Evolutionary conservation across 2,888 invertebrate species (phyloP), one percentile per base, ranked within the genome.

Genomic region (Eledone cirrhosa): DNA sequence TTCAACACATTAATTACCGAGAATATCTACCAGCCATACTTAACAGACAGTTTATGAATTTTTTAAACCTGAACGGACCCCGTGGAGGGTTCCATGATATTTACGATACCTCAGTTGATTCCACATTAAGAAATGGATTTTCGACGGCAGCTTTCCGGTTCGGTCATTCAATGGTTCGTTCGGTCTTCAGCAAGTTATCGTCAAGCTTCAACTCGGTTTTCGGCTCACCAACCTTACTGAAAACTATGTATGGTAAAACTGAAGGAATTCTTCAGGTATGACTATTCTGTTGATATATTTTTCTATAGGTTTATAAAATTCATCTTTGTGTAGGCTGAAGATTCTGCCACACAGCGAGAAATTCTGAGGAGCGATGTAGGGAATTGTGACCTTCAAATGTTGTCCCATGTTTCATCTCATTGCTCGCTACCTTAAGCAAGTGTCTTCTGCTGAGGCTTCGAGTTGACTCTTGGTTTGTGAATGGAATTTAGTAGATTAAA

Each of bases 71-170:
- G 93, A 90, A 95, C 13, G 94, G 95, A 91, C 88, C 93, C 78
- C 92, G 94, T 87, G 88, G 98, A 53, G 96, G 95, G 0, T 89
- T 92, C 67, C 98, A 97, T 88, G 91, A 92, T 72, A 95, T 94
- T 47, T 99, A 99, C 89, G 92, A 98, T 90, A 92, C 95, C 0
- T 92, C 93, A 33, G 82, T 95, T 0, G 94, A 98, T 89, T 95
- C 98, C 0, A 94, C 95, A 3, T 94, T 99, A 83, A 93, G 96
- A 0, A 99, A 99, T 89, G 97, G 95, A 16, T 99, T 99, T 90
- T 98, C 98, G 0, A 97, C 98, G 0, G 98, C 98, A 14, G 98
- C 98, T 0, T 92, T 99, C 72, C 93, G 98, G 85, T 90, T 99
- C 89, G 99, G 99, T 0, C 99, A 99, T 91, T 95, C 97, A 0